phyloP scores from a whole-genome alignment of 2,113 vertebrate genomes.

The Xiphophorus couchianus region DNA sequence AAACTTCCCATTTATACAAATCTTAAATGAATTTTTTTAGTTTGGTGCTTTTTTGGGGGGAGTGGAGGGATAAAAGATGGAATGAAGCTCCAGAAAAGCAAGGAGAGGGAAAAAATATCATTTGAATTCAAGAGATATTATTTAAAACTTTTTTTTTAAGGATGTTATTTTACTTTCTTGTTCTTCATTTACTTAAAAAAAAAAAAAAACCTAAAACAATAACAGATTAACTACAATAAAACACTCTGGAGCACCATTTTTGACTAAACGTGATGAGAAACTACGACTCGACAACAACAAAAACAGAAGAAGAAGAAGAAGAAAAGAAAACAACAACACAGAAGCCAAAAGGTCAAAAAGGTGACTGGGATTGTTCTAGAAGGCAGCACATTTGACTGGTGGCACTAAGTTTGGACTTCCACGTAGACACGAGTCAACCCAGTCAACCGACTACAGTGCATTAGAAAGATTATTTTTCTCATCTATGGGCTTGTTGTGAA shows the following conservation, averaged over 20 bases:
- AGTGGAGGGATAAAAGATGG: conserved; percentile 20
- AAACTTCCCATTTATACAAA: conserved; percentile 44
- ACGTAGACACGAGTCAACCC: conserved; percentile 51
- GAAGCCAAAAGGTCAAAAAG: conserved; percentile 3
- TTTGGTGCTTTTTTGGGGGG: not conserved
- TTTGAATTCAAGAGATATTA: conserved; percentile 24
- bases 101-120: not conserved
- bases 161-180: conserved; percentile 29
- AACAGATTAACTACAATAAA: conserved; percentile 50
- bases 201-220: conserved; percentile 50
- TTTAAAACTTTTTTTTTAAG: too few species aligned
- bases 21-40: conserved; percentile 39
- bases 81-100: conserved; percentile 65
- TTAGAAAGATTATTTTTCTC: conserved; percentile 39
- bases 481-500: conserved; percentile 46
- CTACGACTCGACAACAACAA: conserved; percentile 25
- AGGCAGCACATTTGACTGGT: conserved; percentile 65
- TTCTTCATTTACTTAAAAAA: conserved; percentile 39
- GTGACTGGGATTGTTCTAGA: conserved; percentile 49
- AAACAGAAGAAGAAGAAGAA: conserved; percentile 15
- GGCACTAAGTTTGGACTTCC: conserved; percentile 63
- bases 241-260: conserved; percentile 60
- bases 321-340: not conserved
- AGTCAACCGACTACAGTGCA: conserved; percentile 67
- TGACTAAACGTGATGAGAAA: conserved; percentile 38